Percentiles rank a stretch among this genome's conserved stretches.
Evolutionary conservation across 2,113 vertebrate species (phyloP).

Genomic region (Burhinus bistriatus): DNA sequence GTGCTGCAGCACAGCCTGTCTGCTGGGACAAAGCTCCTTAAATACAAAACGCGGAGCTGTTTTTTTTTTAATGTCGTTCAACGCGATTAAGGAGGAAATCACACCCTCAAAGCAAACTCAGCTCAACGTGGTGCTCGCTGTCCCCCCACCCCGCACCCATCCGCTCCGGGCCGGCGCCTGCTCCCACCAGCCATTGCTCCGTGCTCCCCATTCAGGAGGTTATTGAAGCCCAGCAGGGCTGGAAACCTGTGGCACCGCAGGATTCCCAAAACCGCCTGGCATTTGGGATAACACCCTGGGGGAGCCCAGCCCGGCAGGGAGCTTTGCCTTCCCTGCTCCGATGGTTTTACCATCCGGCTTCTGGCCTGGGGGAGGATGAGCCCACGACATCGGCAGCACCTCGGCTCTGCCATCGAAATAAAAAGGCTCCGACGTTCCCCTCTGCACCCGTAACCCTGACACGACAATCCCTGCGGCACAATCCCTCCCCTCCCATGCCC

Average conservation of each 20-base stretch:
- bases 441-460: neutral
- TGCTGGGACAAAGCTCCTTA: neutral
- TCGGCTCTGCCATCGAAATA: neutral
- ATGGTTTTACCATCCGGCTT: neutral
- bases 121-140: neutral
- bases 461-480: neutral
- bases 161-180: neutral
- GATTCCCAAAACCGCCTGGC: neutral
- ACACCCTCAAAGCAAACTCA: neutral
- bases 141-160: neutral
- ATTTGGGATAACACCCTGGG: neutral
- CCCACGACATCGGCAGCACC: neutral
- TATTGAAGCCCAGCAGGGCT: neutral
- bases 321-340: neutral
- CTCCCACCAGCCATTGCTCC: neutral
- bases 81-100: neutral
- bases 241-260: neutral
- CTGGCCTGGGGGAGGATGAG: neutral
- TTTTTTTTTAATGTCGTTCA: neutral
- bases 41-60: accelerated
- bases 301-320: neutral
- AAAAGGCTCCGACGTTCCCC: neutral
- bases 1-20: neutral
- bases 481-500: neutral
- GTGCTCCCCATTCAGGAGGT: accelerated